Percentiles rank a stretch among this genome's conserved stretches.
Evolutionary conservation across 2,888 invertebrate species (phyloP).

Genomic region (Drosophila prolongata): DNA sequence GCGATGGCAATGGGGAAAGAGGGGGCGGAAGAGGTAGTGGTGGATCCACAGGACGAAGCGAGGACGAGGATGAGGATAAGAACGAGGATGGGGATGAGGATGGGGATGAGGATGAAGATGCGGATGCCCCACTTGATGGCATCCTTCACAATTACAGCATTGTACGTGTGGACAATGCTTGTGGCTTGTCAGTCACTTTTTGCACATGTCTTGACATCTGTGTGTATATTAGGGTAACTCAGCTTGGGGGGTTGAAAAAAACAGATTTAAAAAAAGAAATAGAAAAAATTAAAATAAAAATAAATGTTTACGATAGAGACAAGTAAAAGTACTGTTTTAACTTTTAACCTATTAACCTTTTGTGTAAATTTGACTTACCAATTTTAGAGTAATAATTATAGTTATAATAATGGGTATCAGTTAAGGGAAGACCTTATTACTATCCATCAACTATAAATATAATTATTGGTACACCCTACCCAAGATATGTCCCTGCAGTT

Average conservation of each 20-base stretch:
- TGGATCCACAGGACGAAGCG: conserved; percentile 26
- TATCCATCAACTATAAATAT: background rate
- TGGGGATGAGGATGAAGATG: conserved; percentile 28
- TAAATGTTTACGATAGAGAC: no score
- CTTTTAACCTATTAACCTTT: no score
- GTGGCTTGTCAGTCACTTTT: conserved; percentile 72
- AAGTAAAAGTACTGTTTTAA: no score
- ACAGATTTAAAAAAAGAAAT: background rate
- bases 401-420: no score
- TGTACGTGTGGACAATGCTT: conserved; percentile 76
- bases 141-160: conserved; percentile 79
- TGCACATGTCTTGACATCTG: conserved; percentile 34
- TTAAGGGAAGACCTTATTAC: no score
- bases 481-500: conserved; percentile 8
- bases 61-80: background rate
- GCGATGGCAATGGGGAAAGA: conserved; percentile 8
- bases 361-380: no score
- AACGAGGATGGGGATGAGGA: background rate
- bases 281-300: no score
- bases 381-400: no score
- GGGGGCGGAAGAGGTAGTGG: conserved; percentile 19
- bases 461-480: background rate
- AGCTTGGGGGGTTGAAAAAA: background rate
- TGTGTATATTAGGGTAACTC: conserved; percentile 21
- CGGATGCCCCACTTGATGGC: conserved; percentile 71